Conservation (phyloP, 2,888 invertebrate species). For the Andrena chrysosceles region DNA sequence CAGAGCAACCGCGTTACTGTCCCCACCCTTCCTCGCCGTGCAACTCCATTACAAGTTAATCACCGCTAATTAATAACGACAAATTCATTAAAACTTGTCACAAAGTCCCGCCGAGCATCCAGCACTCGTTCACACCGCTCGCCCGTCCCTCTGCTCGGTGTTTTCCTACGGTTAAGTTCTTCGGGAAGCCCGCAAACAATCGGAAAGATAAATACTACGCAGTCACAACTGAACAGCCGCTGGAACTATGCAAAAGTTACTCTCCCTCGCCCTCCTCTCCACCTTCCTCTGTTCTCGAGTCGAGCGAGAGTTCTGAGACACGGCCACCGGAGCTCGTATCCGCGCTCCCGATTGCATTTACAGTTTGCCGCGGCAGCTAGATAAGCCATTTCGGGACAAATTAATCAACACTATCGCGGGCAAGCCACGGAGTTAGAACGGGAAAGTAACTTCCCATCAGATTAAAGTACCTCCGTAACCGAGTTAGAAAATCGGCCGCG, state of each 20-base stretch:
- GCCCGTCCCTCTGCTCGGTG: not conserved
- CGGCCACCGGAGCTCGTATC: not conserved
- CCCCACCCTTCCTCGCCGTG: not conserved
- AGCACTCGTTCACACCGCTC: not conserved
- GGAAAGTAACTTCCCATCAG: constrained; percentile 47
- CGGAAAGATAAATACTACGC: constrained; percentile 50
- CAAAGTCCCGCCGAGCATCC: not conserved
- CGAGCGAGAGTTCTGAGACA: constrained; percentile 6
- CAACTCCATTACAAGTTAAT: constrained; percentile 16
- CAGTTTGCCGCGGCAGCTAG: constrained; percentile 35
- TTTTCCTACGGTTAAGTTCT: constrained; percentile 17
- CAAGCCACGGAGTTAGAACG: constrained; percentile 21
- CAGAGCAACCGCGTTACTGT: constrained; percentile 1
- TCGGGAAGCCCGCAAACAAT: constrained; percentile 17
- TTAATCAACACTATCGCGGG: constrained; percentile 57
- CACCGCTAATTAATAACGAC: constrained; percentile 21
- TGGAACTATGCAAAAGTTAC: constrained; percentile 50
- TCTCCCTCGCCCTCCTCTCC: not conserved
- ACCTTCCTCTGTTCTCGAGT: not conserved
- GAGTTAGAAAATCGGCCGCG: constrained; percentile 44
- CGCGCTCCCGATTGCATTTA: constrained; percentile 47
- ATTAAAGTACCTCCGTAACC: constrained; percentile 46
- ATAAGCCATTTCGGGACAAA: constrained; percentile 63
- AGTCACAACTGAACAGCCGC: constrained; percentile 20
- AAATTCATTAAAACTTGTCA: not conserved